Conservation (phyloP, 2,113 vertebrate genomes). For the Taurulus bubalis region DNA sequence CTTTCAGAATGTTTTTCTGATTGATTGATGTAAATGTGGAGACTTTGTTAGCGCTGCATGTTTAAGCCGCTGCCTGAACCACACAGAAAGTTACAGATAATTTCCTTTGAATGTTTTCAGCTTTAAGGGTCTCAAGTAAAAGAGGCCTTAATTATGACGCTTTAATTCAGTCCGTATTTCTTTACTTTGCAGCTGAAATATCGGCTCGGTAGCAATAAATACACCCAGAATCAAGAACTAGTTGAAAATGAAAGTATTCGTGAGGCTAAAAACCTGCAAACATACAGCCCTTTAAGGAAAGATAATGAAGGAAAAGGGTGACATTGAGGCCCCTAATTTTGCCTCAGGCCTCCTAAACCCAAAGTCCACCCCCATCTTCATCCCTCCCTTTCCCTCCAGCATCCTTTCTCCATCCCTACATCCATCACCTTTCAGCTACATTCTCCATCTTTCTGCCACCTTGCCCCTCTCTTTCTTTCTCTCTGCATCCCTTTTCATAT, state of each 20-base stretch:
- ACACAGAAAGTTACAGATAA: too few relatives aligned
- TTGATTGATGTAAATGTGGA: too few relatives aligned
- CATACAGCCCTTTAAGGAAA: not conserved
- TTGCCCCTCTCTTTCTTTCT: conserved; percentile 5
- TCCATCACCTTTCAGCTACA: not conserved
- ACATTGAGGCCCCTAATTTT: not conserved
- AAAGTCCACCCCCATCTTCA: not conserved
- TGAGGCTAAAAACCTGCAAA: not conserved
- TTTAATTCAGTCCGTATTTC: not conserved
- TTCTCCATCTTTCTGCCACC: conserved; percentile 21
- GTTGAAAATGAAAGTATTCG: not conserved
- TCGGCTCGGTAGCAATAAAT: not conserved
- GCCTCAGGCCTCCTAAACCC: conserved; percentile 7
- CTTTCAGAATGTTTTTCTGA: too few relatives aligned
- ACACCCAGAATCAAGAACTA: too few relatives aligned
- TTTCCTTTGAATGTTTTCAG: too few relatives aligned
- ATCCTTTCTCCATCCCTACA: not conserved
- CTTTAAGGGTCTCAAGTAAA: not conserved
- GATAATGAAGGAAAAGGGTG: too few relatives aligned
- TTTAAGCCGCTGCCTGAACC: too few relatives aligned
- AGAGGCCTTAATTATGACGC: not conserved
- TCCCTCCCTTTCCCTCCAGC: not conserved
- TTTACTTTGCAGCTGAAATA: too few relatives aligned
- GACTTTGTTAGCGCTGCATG: too few relatives aligned
- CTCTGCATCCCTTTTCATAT: conserved; percentile 24